Evolutionary conservation across 92 coral and sea anemone genomes (phyloP).

Genomic region (Pocillopora grandis): DNA sequence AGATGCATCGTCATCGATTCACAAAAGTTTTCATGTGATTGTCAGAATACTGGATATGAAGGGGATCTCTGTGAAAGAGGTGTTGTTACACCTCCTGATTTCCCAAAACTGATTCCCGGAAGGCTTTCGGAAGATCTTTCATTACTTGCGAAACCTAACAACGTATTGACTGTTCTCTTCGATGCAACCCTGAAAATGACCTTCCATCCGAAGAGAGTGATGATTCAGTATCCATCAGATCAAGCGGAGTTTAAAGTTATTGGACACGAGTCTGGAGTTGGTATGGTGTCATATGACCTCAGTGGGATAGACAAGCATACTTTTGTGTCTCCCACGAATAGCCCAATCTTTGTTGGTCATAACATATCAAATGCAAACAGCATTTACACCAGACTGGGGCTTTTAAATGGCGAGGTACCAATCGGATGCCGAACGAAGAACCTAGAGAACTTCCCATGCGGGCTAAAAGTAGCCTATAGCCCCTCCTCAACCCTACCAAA

Average conservation of each 20-base stretch:
- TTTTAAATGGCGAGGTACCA: slow-evolving; percentile 42
- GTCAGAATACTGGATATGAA: slow-evolving; percentile 55
- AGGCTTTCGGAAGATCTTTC: slow-evolving; percentile 23
- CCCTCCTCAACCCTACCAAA: slow-evolving; percentile 42
- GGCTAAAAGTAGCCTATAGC: not conserved
- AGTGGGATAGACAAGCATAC: slow-evolving; percentile 27
- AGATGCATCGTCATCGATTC: slow-evolving; percentile 32
- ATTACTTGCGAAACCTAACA: slow-evolving; percentile 43
- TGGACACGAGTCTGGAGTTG: slow-evolving; percentile 47
- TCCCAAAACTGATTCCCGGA: slow-evolving; percentile 46
- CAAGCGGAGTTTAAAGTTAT: slow-evolving; percentile 41
- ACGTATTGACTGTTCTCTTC: slow-evolving; percentile 29
- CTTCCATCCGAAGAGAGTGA: slow-evolving; percentile 29
- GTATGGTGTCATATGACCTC: slow-evolving; percentile 44
- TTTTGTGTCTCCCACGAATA: slow-evolving; percentile 45
- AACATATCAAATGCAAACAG: slow-evolving; percentile 16
- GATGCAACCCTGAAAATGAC: slow-evolving; percentile 35
- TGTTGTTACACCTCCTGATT: slow-evolving; percentile 40
- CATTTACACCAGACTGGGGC: slow-evolving; percentile 42
- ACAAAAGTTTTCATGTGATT: slow-evolving; percentile 44
- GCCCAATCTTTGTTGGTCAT: slow-evolving; percentile 30
- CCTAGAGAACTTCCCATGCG: not conserved
- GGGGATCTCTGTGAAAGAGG: slow-evolving; percentile 58
- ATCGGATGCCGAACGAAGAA: slow-evolving; percentile 43
- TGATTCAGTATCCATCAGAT: slow-evolving; percentile 33